A percentile compares a stretch with the other conserved stretches of the same genome.
These are phyloP conservation scores for Ornithorhynchus anatinus DNA, from an alignment of 2,113 vertebrate species.

Conservation along the genomic window DNA sequence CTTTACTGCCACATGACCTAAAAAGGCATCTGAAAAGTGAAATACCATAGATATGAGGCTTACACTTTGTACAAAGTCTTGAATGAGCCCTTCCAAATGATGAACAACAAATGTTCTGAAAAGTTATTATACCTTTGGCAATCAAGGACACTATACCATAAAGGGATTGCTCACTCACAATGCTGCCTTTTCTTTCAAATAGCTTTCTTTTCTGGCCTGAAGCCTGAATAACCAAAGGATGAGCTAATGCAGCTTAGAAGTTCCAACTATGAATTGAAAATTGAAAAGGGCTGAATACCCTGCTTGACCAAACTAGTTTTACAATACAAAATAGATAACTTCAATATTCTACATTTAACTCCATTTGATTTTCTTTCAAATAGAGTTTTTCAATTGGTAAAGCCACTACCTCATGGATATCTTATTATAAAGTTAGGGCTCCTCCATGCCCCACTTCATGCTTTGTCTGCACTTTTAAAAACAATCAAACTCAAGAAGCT, in stretches of 20 bases:
- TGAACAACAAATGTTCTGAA: slow-evolving; percentile 7
- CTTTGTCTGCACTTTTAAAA: no score
- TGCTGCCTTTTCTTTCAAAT: not conserved
- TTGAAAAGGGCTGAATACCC: not conserved
- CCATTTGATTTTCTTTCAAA: no score
- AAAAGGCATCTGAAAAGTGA: slow-evolving; percentile 28
- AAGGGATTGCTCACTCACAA: not conserved
- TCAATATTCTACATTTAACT: no score
- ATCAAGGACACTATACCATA: not conserved
- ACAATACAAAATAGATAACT: not conserved
- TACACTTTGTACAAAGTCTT: slow-evolving; percentile 12
- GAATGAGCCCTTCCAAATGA: not conserved
- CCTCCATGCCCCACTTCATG: no score
- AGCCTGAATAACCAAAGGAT: no score
- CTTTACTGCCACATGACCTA: not conserved
- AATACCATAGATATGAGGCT: slow-evolving; percentile 1
- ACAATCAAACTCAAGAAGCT: no score
- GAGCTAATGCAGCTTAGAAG: not conserved
- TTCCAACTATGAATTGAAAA: slow-evolving; percentile 5
- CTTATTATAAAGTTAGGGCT: no score
- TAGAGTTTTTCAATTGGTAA: no score
- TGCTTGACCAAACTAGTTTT: not conserved
- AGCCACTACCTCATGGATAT: no score
- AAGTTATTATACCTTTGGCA: not conserved
- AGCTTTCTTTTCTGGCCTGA: no score